phyloP scores from a whole-genome alignment of 1,140 invertebrate genomes.

The Gonatopus flavifemur region DNA sequence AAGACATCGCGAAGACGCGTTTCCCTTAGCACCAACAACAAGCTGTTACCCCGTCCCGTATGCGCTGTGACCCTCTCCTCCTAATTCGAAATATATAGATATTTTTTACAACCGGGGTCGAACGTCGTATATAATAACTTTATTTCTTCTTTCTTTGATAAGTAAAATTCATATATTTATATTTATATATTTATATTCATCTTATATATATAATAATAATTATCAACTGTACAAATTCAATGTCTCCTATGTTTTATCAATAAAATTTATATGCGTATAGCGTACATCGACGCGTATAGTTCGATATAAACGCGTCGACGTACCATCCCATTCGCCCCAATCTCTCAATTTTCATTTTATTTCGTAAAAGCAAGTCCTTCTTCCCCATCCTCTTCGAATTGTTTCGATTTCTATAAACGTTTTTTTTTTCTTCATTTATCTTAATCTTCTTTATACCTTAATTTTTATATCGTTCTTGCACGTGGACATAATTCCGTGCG shows the following conservation, averaged over 20 bases:
- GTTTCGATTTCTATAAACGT: too few relatives aligned
- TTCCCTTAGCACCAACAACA: too few relatives aligned
- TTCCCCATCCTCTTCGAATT: too few relatives aligned
- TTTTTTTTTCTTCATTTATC: not conserved
- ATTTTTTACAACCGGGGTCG: constrained; percentile 47
- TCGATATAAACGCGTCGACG: constrained; percentile 32
- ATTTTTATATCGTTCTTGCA: constrained; percentile 3
- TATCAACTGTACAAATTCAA: constrained; percentile 60
- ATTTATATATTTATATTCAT: too few relatives aligned
- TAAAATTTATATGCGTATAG: too few relatives aligned
- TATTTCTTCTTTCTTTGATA: constrained; percentile 53
- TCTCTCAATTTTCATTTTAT: constrained; percentile 11
- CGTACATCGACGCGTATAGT: constrained; percentile 47
- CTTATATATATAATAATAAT: too few relatives aligned
- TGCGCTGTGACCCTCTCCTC: too few relatives aligned
- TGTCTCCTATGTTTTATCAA: constrained; percentile 58
- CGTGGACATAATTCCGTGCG: constrained; percentile 29
- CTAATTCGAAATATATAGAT: too few relatives aligned
- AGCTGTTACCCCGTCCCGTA: too few relatives aligned
- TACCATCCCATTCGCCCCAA: constrained; percentile 21
- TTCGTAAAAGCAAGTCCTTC: too few relatives aligned
- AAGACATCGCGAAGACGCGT: too few relatives aligned
- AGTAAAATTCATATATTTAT: constrained; percentile 57
- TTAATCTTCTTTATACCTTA: constrained; percentile 1
- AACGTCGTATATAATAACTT: too few relatives aligned